Evolutionary conservation across 2,888 invertebrate genomes (phyloP), one percentile per base, ranked within the genome.

Genomic region (Alcis repandata): DNA sequence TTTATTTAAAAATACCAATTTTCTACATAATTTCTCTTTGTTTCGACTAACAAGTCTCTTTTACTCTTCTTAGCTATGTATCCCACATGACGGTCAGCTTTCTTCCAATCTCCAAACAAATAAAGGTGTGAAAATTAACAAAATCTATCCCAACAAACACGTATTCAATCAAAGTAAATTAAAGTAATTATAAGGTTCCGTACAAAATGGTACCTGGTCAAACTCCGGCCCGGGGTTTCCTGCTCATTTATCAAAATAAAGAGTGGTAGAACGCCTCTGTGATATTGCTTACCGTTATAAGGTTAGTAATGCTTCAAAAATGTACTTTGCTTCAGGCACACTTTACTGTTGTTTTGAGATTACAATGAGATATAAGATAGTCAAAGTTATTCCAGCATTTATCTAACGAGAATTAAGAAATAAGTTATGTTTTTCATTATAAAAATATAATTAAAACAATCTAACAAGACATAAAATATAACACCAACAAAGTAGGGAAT

Each of bases 231-330:
- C 45, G 19, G 57, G 77, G 15, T 38, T 65, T 73, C 66, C 67
- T 76, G 74, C 71, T 81, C 79, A 85, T 88, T 82, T 78, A 87
- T 89, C 88, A 88, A 85, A 84, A 88, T 86, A 82, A 90, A 79
- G 75, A 79, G 74, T 72, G 62, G 76, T 79, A 79, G 78, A 79
- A 82, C 80, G 82, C 80, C 78, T 79, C 72, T 75, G 73, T 71
- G 70, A 70, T 70, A 64, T 69, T 62, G 67, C 69, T 73, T 73
- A 81, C 83, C 79, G 82, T 82, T 82, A 81, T 57, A 77, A 74
- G 64, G 75, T 76, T 77, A 79, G 53, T 61, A 17, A 53, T 66
- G 32, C 43, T 53, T 46, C 3, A 43, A 41, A 62, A 49, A 51
- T 59, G 43, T 51, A 45, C 3, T 36, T 59, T 7, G 62, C 67